These are phyloP conservation scores for Sapajus apella DNA, from an alignment of 2,113 vertebrate genomes.

Conservation along the genomic window DNA sequence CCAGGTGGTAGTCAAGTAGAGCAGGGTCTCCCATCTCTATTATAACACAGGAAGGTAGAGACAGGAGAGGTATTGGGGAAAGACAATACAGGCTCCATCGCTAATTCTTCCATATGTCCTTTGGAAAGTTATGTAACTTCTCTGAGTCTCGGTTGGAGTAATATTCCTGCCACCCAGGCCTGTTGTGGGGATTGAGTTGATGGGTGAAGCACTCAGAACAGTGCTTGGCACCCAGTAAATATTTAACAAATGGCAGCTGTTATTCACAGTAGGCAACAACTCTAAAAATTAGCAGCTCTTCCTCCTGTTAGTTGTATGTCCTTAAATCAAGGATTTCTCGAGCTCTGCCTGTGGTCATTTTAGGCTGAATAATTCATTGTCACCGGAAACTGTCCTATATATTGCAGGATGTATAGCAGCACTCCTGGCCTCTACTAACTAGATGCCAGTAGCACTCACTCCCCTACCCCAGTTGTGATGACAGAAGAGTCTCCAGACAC, in stretches of 20 bases:
- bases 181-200: background rate
- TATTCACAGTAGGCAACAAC: background rate
- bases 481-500: background rate
- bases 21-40: too few species aligned
- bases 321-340: background rate
- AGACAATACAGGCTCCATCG: rapidly evolving
- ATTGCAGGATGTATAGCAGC: background rate
- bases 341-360: background rate
- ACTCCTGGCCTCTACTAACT: background rate
- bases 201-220: background rate
- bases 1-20: too few species aligned
- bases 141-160: background rate
- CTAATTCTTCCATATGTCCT: background rate
- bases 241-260: background rate
- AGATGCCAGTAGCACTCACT: too few species aligned
- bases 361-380: background rate
- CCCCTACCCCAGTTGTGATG: background rate
- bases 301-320: background rate
- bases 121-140: background rate
- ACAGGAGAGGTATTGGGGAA: background rate
- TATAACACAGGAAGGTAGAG: too few species aligned
- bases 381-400: too few species aligned
- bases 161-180: background rate
- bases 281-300: background rate
- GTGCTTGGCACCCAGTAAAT: background rate